Conservation (phyloP, 2,797 vertebrate genomes). For the Periophthalmus magnuspinnatus region DNA sequence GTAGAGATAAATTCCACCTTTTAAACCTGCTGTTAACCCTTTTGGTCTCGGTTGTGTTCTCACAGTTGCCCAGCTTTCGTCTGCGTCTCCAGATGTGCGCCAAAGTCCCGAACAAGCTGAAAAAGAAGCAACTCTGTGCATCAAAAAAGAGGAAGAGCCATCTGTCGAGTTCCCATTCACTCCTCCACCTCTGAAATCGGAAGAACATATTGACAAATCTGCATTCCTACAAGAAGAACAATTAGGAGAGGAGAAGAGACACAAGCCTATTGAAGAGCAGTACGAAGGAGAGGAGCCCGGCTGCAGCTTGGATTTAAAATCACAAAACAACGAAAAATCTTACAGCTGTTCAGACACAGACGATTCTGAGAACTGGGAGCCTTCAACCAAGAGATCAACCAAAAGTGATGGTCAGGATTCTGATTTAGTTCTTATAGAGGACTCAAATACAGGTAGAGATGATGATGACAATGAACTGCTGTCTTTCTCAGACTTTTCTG, state of each 20-base stretch:
- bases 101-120: background rate
- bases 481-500: background rate
- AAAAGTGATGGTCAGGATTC: background rate
- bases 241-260: background rate
- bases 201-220: background rate
- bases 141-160: background rate
- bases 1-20: no score
- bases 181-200: background rate
- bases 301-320: background rate
- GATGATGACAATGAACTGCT: background rate
- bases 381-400: background rate
- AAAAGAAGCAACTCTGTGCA: background rate
- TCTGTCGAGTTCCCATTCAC: background rate
- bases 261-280: background rate
- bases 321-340: background rate
- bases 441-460: conserved; percentile 4
- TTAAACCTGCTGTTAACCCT: background rate
- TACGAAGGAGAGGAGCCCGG: background rate
- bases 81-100: background rate
- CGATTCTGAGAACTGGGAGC: conserved; percentile 2
- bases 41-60: background rate
- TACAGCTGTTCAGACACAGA: conserved; percentile 1
- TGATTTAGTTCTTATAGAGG: conserved; percentile 4
- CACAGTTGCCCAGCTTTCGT: background rate
- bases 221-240: background rate